A percentile compares a stretch with the other conserved stretches of the same genome.
These are phyloP conservation scores for Phortica okadai DNA, from an alignment of 2,888 invertebrate species.

Conservation along the genomic window DNA sequence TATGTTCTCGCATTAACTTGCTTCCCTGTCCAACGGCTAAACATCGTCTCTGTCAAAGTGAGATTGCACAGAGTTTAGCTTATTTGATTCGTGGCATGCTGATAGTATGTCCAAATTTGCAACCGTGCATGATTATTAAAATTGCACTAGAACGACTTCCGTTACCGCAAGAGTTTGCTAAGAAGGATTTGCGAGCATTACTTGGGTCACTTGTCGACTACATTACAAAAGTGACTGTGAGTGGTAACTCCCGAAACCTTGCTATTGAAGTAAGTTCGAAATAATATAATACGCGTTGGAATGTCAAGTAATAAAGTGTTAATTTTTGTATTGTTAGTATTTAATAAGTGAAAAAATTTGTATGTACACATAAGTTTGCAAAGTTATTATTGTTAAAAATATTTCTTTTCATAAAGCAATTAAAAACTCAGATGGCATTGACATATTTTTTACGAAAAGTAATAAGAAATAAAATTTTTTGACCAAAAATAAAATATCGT, in stretches of 20 bases:
- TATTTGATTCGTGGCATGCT: constrained; percentile 74
- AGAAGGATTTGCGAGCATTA: constrained; percentile 71
- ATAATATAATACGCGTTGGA: neutral
- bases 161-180: constrained; percentile 76
- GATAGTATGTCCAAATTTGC: constrained; percentile 72
- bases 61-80: constrained; percentile 75
- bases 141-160: constrained; percentile 74
- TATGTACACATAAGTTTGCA: neutral
- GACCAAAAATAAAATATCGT: no score
- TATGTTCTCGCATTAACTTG: constrained; percentile 75
- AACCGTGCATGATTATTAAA: constrained; percentile 73
- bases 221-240: constrained; percentile 58
- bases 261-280: neutral
- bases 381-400: neutral
- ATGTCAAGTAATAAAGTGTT: neutral
- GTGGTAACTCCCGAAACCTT: neutral
- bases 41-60: constrained; percentile 76
- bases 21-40: constrained; percentile 76
- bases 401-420: neutral
- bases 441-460: no score
- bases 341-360: neutral
- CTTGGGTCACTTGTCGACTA: constrained; percentile 69
- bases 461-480: no score
- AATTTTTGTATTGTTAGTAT: neutral
- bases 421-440: no score